Conservation (phyloP, 2,113 vertebrate species). For the Chelonoidis abingdonii region DNA sequence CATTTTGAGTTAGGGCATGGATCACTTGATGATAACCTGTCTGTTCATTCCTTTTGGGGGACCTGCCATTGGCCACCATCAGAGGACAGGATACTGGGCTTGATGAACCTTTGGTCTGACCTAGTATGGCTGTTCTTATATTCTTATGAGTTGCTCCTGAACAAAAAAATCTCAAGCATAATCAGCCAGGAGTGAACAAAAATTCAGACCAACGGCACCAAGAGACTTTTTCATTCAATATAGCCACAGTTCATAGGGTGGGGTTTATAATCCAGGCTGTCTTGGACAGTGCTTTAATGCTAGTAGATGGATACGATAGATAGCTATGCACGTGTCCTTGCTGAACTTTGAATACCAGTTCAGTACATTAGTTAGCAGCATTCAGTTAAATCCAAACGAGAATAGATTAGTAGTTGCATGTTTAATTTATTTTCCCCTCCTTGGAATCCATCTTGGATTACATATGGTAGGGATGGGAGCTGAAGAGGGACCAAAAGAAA, state of each 20-base stretch:
- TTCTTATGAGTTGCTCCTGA: too few relatives aligned
- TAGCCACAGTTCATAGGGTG: not conserved
- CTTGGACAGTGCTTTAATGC: not conserved
- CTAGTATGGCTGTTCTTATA: too few relatives aligned
- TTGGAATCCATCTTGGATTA: not conserved
- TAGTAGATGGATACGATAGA: not conserved
- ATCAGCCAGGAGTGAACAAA: not conserved
- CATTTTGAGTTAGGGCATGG: not conserved
- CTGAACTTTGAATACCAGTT: not conserved
- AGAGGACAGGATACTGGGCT: too few relatives aligned
- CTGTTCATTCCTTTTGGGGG: too few relatives aligned
- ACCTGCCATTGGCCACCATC: too few relatives aligned
- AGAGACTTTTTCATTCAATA: not conserved
- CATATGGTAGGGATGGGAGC: not conserved
- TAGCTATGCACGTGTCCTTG: not conserved
- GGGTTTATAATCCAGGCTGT: not conserved
- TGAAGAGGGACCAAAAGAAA: too few relatives aligned
- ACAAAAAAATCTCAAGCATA: too few relatives aligned
- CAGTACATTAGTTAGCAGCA: not conserved
- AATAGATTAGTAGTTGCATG: not conserved
- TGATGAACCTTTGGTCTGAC: too few relatives aligned
- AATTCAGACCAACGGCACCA: too few relatives aligned
- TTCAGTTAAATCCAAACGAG: not conserved
- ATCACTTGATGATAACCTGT: too few relatives aligned
- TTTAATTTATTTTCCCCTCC: not conserved